Base-by-base conservation (phyloP, 1,140 invertebrate species). In the Lithobius niger region DNA sequence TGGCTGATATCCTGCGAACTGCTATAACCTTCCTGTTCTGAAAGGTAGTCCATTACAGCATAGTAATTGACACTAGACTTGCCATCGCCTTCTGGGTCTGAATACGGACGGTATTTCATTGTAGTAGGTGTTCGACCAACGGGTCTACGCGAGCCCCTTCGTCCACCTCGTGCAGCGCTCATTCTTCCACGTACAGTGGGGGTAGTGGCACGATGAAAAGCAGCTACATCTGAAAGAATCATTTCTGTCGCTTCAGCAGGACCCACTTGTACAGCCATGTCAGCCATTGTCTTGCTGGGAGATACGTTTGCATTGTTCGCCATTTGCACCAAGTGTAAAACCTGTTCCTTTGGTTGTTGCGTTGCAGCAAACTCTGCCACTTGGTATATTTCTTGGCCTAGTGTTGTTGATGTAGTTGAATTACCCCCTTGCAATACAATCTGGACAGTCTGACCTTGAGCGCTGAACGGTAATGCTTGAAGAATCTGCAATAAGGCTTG, bases 41-140 rank as follows among this genome's bases (percentile, higher is more conserved):
- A 55, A 18, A 49, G 24, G 42, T 49, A 55, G 24, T 55, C 54
- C 3, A 55, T 48, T 2, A 55, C 52, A n/a, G 52, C 52, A 47
- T 54, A 54, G 26, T 54, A 54, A 27, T 42, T 54, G n/a, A 54
- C 40, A 47, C 52, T 42, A 4, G 52, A n/a, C 26, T 54, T 48
- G 21, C 36, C 4, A 47, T 45, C 40, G 16, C n/a, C 49, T 26
- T 27, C 49, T 51, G 25, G 10, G n/a, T 47, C 52, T 24, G 40
- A 18, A 44, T 15, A 31, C 6, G 4, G 36, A 15, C 36, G 13
- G 36, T n/a, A 15, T 40, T n/a, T 15, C 13, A n/a, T 40, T 40
- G 36, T n/a, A n/a, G 36, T n/a, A 40, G n/a, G 13, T 13, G 13
- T 40, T 13, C 13, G 13, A 40, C 13, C 13, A 40, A 15, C 36